Evolutionary conservation across 2,113 vertebrate species (phyloP).

Genomic region (Turnix velox): DNA sequence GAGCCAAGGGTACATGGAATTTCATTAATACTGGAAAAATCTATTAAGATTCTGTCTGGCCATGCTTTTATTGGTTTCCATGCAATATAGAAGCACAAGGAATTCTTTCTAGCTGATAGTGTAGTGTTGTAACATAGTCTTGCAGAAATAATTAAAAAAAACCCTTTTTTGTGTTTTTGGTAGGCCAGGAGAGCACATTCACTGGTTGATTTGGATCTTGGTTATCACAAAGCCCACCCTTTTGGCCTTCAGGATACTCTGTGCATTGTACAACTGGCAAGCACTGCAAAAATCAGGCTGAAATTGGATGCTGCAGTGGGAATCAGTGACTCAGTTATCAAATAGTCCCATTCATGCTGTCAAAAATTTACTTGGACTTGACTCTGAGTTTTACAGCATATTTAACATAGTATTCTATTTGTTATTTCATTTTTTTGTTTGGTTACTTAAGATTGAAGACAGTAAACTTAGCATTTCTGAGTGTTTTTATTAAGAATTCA

Average conservation of each 20-base stretch:
- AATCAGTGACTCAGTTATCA: not conserved
- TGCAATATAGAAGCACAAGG: not conserved
- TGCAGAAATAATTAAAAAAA: not conserved
- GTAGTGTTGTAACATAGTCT: not conserved
- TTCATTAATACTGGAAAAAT: not conserved
- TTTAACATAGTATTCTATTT: not conserved
- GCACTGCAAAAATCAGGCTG: not conserved
- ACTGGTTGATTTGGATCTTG: not conserved
- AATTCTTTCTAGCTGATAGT: not conserved
- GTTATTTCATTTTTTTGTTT: not conserved
- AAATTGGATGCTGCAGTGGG: not conserved
- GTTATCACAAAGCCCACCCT: not conserved
- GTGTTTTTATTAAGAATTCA: not conserved
- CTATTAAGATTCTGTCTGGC: not conserved
- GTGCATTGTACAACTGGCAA: not conserved
- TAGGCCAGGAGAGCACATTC: not conserved
- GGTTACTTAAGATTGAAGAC: not conserved
- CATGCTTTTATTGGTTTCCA: not conserved
- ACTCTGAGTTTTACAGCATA: not conserved
- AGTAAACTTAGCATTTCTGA: not conserved
- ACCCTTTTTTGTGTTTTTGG: not conserved
- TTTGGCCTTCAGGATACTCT: not conserved
- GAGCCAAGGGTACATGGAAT: not conserved
- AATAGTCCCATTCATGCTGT: not conserved
- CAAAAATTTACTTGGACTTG: not conserved